These are phyloP conservation scores for Drosophila teissieri DNA, from an alignment of 1,140 invertebrate species.

Conservation along the genomic window DNA sequence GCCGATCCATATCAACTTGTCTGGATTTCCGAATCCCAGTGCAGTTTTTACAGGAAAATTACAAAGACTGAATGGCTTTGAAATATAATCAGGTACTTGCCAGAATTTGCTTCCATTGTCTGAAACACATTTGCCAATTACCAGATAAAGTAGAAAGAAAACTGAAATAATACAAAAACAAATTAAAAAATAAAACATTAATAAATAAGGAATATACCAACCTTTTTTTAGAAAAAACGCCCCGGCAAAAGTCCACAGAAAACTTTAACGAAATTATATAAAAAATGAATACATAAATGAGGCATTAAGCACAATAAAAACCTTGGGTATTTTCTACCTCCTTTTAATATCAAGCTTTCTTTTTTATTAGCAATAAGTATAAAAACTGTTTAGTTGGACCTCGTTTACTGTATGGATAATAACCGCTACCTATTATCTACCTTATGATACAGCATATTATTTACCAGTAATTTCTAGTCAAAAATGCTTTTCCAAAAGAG, in stretches of 20 bases:
- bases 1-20: conserved; percentile 9
- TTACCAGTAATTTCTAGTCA: conserved; percentile 19
- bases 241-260: background rate
- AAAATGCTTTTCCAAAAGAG: conserved; percentile 25
- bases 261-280: conserved; percentile 9
- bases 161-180: conserved; percentile 5
- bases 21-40: conserved; percentile 38
- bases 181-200: conserved; percentile 8
- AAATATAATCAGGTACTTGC: conserved; percentile 21
- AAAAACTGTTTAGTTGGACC: conserved; percentile 68
- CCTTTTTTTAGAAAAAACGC: conserved; percentile 1
- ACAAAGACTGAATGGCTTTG: background rate
- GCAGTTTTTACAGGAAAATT: conserved; percentile 13
- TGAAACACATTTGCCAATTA: conserved; percentile 25
- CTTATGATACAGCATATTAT: conserved; percentile 1
- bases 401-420: conserved; percentile 15
- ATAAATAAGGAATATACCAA: conserved; percentile 11
- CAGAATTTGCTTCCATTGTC: conserved; percentile 7
- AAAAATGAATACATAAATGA: background rate
- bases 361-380: conserved; percentile 69
- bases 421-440: background rate
- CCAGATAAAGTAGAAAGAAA: conserved; percentile 34
- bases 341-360: conserved; percentile 18
- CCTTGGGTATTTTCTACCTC: background rate
- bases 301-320: background rate